These are phyloP conservation scores for Megalurothrips usitatus DNA, from an alignment of 2,888 invertebrate species.

Conservation along the genomic window DNA sequence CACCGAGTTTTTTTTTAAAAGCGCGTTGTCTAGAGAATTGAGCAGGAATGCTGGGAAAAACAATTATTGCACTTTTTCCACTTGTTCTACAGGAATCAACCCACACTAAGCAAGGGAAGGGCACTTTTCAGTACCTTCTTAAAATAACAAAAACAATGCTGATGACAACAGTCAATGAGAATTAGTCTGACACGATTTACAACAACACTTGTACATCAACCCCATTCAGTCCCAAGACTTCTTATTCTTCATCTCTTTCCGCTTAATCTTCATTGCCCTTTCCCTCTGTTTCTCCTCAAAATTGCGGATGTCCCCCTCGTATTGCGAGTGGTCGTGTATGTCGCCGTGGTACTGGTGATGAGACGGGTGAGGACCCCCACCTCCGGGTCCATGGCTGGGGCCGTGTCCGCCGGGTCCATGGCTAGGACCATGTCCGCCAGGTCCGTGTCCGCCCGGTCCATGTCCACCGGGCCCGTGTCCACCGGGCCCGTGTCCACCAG, in stretches of 20 bases:
- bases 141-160: too few relatives aligned
- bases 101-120: too few relatives aligned
- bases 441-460: neutral
- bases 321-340: neutral
- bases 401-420: neutral
- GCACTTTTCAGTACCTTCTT: too few relatives aligned
- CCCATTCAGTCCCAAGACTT: neutral
- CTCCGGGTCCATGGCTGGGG: neutral
- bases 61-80: neutral
- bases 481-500: neutral
- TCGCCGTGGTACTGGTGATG: neutral
- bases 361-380: neutral
- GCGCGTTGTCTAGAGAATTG: neutral
- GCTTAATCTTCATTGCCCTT: neutral
- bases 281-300: conserved; percentile 17
- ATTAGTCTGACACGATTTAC: too few relatives aligned
- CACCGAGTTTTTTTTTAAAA: neutral
- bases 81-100: neutral
- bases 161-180: too few relatives aligned
- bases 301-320: neutral
- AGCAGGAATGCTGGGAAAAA: neutral
- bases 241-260: conserved; percentile 16
- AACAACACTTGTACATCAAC: too few relatives aligned
- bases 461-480: neutral
- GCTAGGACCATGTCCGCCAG: neutral